Percentiles rank a stretch among this genome's conserved stretches.
Conservation (phyloP, 2,113 vertebrate species). For the Periophthalmus modestus region DNA sequence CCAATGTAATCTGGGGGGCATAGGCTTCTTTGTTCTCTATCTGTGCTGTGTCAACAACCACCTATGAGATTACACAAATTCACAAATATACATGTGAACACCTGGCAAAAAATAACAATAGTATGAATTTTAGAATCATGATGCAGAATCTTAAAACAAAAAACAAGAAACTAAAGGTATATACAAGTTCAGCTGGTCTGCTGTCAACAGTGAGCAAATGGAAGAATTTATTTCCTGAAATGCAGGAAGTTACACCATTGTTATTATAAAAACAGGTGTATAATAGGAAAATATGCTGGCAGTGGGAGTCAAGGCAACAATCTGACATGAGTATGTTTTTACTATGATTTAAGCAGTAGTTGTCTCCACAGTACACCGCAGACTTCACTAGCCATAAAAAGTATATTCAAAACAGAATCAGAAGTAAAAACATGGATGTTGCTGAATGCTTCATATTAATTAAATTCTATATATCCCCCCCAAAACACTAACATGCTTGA, state of each 20-base stretch:
- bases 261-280: slow-evolving; percentile 72
- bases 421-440: not conserved
- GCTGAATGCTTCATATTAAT: not conserved
- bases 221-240: slow-evolving; percentile 71
- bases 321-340: slow-evolving; percentile 12
- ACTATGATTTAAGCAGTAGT: not conserved
- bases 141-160: too few relatives aligned
- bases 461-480: not conserved
- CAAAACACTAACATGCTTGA: not conserved
- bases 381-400: too few relatives aligned
- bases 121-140: not conserved
- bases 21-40: slow-evolving; percentile 99
- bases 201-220: slow-evolving; percentile 31
- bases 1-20: slow-evolving; percentile 95
- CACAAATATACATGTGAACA: slow-evolving; percentile 2
- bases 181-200: slow-evolving; percentile 29
- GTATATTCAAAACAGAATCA: too few relatives aligned
- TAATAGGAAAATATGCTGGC: slow-evolving; percentile 61
- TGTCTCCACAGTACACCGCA: not conserved
- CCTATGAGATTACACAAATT: slow-evolving; percentile 73
- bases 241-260: slow-evolving; percentile 74
- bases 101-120: slow-evolving; percentile 18
- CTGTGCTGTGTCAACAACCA: slow-evolving; percentile 98
- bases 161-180: too few relatives aligned
- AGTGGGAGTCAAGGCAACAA: slow-evolving; percentile 14